Conservation (phyloP, 2,113 vertebrate genomes). For the Promerops cafer region DNA sequence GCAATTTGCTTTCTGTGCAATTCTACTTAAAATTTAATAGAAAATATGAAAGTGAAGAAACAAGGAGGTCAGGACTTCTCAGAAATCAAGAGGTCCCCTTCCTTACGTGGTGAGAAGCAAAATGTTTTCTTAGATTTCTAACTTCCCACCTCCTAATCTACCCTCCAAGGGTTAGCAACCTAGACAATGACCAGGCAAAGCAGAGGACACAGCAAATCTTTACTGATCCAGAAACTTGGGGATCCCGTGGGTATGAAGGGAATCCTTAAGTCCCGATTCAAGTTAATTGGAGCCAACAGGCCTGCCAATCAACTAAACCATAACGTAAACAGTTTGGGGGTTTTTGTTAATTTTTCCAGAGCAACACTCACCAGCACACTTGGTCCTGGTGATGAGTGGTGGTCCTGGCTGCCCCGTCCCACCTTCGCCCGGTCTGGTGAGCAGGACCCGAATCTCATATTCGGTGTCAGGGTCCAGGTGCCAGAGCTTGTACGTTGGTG, state of each 20-base stretch:
- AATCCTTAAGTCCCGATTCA: neutral
- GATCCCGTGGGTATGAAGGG: neutral
- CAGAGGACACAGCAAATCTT: neutral
- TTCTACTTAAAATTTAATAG: neutral
- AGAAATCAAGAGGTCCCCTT: neutral
- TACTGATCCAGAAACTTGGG: neutral
- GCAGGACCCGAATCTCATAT: slow-evolving; percentile 92
- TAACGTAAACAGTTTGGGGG: accelerated
- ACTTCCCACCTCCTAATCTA: accelerated
- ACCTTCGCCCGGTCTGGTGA: slow-evolving; percentile 92
- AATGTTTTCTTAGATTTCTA: neutral
- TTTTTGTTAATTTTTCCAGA: neutral
- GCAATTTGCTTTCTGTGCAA: neutral
- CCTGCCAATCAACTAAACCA: neutral
- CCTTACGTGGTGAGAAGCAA: neutral
- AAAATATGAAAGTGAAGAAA: neutral
- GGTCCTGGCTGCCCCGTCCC: slow-evolving; percentile 92
- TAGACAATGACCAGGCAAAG: neutral
- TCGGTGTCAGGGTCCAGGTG: slow-evolving; percentile 97
- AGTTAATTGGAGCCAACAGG: neutral
- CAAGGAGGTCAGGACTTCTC: neutral
- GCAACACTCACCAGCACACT: slow-evolving; percentile 88
- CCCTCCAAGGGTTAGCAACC: neutral
- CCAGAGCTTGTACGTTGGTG: slow-evolving; percentile 95
- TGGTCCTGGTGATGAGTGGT: slow-evolving; percentile 91